phyloP scores from a whole-genome alignment of 2,113 vertebrate species.

The Candoia aspera region DNA sequence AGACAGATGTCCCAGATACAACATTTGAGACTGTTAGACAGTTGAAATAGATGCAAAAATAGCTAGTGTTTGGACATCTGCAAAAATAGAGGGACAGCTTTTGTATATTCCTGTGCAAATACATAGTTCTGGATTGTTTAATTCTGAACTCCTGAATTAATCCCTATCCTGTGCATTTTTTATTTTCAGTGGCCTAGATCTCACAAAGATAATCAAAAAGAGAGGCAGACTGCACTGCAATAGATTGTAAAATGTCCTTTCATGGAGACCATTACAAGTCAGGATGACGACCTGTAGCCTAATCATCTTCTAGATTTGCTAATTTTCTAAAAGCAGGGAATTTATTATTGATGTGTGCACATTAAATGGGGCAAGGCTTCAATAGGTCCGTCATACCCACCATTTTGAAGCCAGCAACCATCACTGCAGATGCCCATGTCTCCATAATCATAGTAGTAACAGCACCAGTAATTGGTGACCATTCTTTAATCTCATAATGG shows the following conservation, averaged over 20 bases:
- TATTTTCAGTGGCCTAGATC: slow-evolving; percentile 45
- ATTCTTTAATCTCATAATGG: too few relatives aligned
- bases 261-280: background rate
- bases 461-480: too few relatives aligned
- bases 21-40: background rate
- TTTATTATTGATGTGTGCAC: background rate
- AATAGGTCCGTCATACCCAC: too few relatives aligned
- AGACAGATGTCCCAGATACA: background rate
- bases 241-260: background rate
- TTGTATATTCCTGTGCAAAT: slow-evolving; percentile 64
- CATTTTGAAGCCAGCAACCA: too few relatives aligned
- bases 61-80: slow-evolving; percentile 55
- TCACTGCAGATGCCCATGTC: too few relatives aligned
- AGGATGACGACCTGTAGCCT: background rate
- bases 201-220: background rate
- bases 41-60: slow-evolving; percentile 29
- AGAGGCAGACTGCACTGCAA: slow-evolving; percentile 36
- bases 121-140: slow-evolving; percentile 68
- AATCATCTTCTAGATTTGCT: background rate
- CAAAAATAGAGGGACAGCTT: background rate
- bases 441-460: too few relatives aligned
- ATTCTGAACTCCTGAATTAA: slow-evolving; percentile 63
- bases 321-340: background rate
- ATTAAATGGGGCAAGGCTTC: too few relatives aligned
- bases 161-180: slow-evolving; percentile 63